Conservation (phyloP, 2,113 vertebrate species). For the Hemicordylus capensis region DNA sequence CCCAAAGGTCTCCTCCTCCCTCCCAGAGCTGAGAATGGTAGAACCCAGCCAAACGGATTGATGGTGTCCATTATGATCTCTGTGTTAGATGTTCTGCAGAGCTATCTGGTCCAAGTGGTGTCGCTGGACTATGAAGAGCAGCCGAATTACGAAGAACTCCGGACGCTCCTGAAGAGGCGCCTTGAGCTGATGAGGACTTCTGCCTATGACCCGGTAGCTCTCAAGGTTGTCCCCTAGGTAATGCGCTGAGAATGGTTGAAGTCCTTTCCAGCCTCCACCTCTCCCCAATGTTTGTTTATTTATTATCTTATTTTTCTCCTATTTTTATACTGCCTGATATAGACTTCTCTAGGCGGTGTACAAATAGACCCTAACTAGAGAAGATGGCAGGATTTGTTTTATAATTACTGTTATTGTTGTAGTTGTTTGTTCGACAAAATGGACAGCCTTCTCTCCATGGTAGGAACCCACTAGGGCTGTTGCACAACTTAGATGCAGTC, state of each 20-base stretch:
- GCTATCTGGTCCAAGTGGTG: constrained; percentile 81
- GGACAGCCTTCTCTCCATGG: too few relatives aligned
- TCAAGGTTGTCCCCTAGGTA: constrained; percentile 63
- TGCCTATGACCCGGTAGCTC: constrained; percentile 65
- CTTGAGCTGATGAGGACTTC: constrained; percentile 73
- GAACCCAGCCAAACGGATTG: too few relatives aligned
- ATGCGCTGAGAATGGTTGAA: neutral
- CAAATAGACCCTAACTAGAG: neutral
- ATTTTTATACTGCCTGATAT: too few relatives aligned
- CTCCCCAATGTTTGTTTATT: too few relatives aligned
- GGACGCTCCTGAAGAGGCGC: constrained; percentile 60
- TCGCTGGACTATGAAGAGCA: constrained; percentile 82
- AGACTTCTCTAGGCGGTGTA: too few relatives aligned
- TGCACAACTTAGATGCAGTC: too few relatives aligned
- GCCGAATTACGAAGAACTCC: constrained; percentile 81
- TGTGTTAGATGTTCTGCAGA: constrained; percentile 76
- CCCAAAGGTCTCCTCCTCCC: neutral
- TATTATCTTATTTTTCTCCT: too few relatives aligned
- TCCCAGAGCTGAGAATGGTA: neutral
- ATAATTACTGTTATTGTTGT: too few relatives aligned
- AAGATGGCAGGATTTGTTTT: neutral
- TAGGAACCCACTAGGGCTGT: too few relatives aligned
- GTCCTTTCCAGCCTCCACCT: neutral
- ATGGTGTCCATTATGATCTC: neutral
- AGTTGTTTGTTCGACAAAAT: too few relatives aligned